Percentiles rank a stretch among this genome's conserved stretches.
Conservation (phyloP, 2,113 vertebrate genomes). For the Dromiciops gliroides region DNA sequence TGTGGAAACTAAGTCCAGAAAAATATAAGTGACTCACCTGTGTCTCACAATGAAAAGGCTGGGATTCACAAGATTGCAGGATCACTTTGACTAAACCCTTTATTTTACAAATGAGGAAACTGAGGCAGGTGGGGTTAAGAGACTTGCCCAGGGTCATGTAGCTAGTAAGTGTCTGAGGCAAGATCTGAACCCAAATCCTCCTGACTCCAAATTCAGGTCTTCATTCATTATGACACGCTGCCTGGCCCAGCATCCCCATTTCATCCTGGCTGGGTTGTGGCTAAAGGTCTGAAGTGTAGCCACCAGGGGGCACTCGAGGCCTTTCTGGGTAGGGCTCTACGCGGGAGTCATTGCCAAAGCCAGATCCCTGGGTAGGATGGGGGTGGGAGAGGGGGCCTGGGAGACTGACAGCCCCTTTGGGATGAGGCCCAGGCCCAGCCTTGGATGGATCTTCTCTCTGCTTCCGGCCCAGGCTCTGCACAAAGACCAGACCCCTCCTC, state of each 20-base stretch:
- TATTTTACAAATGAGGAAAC: neutral
- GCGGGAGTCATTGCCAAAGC: neutral
- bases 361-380: neutral
- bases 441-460: slow-evolving; percentile 37
- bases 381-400: neutral
- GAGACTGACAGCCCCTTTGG: slow-evolving; percentile 27
- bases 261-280: neutral
- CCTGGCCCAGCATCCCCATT: neutral
- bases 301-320: slow-evolving; percentile 70
- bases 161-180: neutral
- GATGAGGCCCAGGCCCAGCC: slow-evolving; percentile 41
- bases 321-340: slow-evolving; percentile 21
- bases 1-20: neutral
- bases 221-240: neutral
- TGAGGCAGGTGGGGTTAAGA: neutral
- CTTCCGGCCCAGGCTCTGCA: slow-evolving; percentile 28
- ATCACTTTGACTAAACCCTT: too few species aligned
- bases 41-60: too few species aligned
- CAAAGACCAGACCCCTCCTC: slow-evolving; percentile 26
- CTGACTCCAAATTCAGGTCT: neutral
- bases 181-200: neutral
- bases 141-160: neutral
- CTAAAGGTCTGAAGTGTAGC: neutral
- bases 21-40: neutral
- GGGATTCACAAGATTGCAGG: neutral